Base-by-base conservation (phyloP, 1,140 invertebrate species). In the Drosophila sp. region DNA sequence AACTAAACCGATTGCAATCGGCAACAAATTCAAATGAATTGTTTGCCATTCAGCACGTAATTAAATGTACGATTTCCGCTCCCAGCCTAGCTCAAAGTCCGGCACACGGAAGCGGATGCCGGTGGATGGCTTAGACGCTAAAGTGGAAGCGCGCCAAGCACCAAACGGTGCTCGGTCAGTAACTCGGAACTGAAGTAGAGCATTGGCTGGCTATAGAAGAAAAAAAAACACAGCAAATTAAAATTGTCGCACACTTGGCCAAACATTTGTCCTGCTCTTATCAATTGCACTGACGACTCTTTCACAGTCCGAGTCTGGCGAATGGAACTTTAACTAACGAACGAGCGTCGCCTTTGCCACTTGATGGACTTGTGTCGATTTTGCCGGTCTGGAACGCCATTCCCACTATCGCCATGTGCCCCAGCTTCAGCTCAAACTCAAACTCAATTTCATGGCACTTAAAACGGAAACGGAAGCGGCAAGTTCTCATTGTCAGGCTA, bases 191-290 rank as follows among this genome's bases (percentile, higher is more conserved):
- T 44, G 44, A 55, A 66, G 64, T 60, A 25, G 11, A 27, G 11
- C 8, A 54, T 50, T 50, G 44, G 44, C 44, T 50, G 27, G 23
- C 11, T 1, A 10, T 38, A 47, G 44, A 10, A 33, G 29, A 50
- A 69, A 64, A 60, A 62, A 74, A 66, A 66, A 81, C 65, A 81
- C 60, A 62, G 70, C 70, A 83, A 87, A 74, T 87, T 77, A 70
- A 89, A 87, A 83, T 79, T 76, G 79, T 77, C 79, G 84, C 70
- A 70, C 70, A 80, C 81, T 84, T 84, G 70, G 73, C 57, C 83
- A 86, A 86, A 86, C 83, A 86, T 83, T 86, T 86, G 72, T 73
- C 68, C 76, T 69, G 80, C 83, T 87, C 72, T 86, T 86, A 86
- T 83, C 79, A 76, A 80, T 72, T 47, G 60, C 70, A 75, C 68